Evolutionary conservation across 2,797 vertebrate species (phyloP), one percentile per base, ranked within the genome.

Genomic region (Spheniscus humboldti): DNA sequence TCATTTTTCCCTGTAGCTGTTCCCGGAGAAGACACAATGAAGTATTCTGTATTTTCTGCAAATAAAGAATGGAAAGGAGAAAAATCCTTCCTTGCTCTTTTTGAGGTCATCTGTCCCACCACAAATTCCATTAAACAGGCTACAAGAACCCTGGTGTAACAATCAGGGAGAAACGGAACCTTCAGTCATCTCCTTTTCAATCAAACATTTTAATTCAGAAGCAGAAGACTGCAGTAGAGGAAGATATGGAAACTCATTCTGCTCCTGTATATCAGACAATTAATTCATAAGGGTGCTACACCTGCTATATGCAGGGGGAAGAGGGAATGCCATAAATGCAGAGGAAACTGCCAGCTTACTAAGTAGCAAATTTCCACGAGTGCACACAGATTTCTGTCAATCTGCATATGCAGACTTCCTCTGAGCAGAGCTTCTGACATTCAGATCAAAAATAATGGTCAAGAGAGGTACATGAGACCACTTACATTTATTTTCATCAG

Each of bases 191-290:
- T 94, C 80, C 25, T 81, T 95, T 97, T 92, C 92, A 96, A 95
- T 97, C 94, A 94, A 94, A 68, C 9, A 72, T 94, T 95, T 96
- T 92, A 90, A 95, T 95, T 93, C 88, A 93, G 66, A 94, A 94
- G 86, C 60, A 89, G 82, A 88, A 67, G 24, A 66, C 37, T 45
- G 43, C 66, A 80, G 41, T 64, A 71, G 14, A 53, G 59, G 53
- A 94, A 94, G 88, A 79, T 73, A 64, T 10, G 33, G 90, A 87
- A 97, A 81, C 39, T 50, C 37, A 63, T 86, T 96, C 69, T 91
- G 53, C 41, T 91, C 45, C 69, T 90, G 47, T 53, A 53, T 86
- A 78, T 94, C 66, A 90, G 57, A 91, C 94, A 93, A 96, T 88
- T 96, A 95, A 88, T 82, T 77, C 89, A 55, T 59, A 83, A 94